Evolutionary conservation across 2,113 vertebrate species (phyloP).

Genomic region (Bufo bufo): DNA sequence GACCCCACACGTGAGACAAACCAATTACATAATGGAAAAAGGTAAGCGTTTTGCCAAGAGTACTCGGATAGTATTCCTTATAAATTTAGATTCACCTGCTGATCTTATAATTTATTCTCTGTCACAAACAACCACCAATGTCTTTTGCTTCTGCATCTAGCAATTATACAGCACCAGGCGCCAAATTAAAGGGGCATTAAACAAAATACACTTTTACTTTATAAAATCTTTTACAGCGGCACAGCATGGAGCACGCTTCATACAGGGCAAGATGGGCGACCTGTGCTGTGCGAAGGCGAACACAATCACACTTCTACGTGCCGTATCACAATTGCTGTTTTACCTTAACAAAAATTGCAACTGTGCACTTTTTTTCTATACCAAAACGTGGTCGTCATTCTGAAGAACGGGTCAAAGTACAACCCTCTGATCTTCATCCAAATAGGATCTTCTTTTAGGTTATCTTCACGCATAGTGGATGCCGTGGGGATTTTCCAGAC

Average conservation of each 20-base stretch:
- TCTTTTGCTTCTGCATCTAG: constrained; percentile 19
- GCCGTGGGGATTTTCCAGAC: too few relatives aligned
- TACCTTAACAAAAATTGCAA: too few relatives aligned
- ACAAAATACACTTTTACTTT: neutral
- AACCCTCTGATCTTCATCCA: too few relatives aligned
- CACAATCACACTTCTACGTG: too few relatives aligned
- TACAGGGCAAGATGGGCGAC: neutral
- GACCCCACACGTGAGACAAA: constrained; percentile 11
- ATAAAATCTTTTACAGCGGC: neutral
- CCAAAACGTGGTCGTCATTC: too few relatives aligned
- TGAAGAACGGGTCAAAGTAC: too few relatives aligned
- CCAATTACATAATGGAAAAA: constrained; percentile 31
- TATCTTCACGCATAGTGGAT: too few relatives aligned
- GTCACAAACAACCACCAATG: neutral
- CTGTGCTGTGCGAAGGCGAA: too few relatives aligned
- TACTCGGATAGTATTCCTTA: neutral
- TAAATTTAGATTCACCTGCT: constrained; percentile 27
- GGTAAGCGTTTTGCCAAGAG: neutral
- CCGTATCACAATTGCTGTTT: too few relatives aligned
- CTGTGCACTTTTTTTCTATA: too few relatives aligned
- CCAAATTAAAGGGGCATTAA: constrained; percentile 33
- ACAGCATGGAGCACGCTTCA: neutral
- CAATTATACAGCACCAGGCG: constrained; percentile 9
- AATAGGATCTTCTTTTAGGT: too few relatives aligned
- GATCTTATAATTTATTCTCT: neutral